Conservation (phyloP, 2,797 vertebrate species). For the Chromis chromis region DNA sequence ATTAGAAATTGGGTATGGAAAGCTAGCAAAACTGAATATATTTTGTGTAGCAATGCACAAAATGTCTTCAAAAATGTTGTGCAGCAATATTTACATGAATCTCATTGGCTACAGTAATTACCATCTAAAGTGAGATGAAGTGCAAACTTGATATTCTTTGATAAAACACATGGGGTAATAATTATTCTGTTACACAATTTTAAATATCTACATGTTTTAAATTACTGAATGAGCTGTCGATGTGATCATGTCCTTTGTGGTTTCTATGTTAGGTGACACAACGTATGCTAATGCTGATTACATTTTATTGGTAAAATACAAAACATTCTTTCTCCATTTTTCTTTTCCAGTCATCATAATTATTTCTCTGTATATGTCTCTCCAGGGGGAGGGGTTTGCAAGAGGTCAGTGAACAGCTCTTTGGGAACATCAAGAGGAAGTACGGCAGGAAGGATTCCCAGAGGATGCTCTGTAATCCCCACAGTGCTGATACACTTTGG, state of each 20-base stretch:
- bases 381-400: conserved; percentile 87
- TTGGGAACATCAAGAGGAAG: conserved; percentile 91
- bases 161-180: background rate
- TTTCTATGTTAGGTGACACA: background rate
- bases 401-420: conserved; percentile 88
- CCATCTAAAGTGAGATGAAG: background rate
- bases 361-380: conserved; percentile 60
- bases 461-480: conserved; percentile 83
- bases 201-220: background rate
- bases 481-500: conserved; percentile 88
- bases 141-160: background rate
- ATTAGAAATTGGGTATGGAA: background rate
- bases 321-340: conserved; percentile 4
- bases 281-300: background rate
- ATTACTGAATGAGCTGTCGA: background rate
- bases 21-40: background rate
- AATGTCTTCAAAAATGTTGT: no score
- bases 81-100: background rate
- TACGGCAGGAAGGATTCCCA: conserved; percentile 92
- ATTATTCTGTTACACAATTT: no score
- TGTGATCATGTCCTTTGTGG: background rate
- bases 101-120: background rate
- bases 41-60: background rate
- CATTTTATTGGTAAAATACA: conserved; percentile 12
- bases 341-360: conserved; percentile 16